Evolutionary conservation across 1,140 invertebrate species (phyloP).

Genomic region (Drosophila nasuta): DNA sequence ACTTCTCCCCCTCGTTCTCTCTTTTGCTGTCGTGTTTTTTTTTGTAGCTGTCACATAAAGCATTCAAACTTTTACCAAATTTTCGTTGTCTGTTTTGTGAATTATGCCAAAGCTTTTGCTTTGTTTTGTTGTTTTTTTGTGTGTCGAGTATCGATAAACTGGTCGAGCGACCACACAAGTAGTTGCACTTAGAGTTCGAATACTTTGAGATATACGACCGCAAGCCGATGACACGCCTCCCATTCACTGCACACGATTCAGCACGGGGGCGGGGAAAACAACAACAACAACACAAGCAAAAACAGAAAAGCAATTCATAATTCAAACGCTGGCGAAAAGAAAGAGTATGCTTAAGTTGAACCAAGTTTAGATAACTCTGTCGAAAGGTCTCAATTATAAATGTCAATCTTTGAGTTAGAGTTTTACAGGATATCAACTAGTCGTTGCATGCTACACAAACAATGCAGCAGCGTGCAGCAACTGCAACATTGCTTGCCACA

Average conservation of each 20-base stretch:
- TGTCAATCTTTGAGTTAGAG: neutral
- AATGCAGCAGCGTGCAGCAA: conserved; percentile 21
- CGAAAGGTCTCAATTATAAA: no score
- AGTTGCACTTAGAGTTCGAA: conserved; percentile 8
- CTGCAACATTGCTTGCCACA: conserved; percentile 15
- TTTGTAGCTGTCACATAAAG: conserved; percentile 27
- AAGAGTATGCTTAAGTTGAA: neutral
- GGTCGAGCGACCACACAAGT: conserved; percentile 43
- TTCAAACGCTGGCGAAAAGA: conserved; percentile 14
- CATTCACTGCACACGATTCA: conserved; percentile 38
- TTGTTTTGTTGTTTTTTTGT: conserved; percentile 1
- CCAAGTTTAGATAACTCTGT: neutral
- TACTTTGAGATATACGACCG: conserved; percentile 21
- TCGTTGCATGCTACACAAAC: neutral
- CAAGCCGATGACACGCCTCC: conserved; percentile 34
- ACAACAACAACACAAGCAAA: neutral
- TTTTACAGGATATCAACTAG: conserved; percentile 2
- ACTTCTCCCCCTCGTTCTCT: neutral
- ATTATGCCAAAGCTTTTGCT: conserved; percentile 15
- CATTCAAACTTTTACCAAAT: conserved; percentile 43
- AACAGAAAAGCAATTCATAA: conserved; percentile 24
- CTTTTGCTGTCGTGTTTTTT: neutral
- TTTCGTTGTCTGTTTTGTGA: conserved; percentile 7
- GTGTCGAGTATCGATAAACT: conserved; percentile 41
- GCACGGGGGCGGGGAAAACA: neutral